Base-by-base conservation (phyloP, 2,888 invertebrate genomes). In the Cosmia trapezina region DNA sequence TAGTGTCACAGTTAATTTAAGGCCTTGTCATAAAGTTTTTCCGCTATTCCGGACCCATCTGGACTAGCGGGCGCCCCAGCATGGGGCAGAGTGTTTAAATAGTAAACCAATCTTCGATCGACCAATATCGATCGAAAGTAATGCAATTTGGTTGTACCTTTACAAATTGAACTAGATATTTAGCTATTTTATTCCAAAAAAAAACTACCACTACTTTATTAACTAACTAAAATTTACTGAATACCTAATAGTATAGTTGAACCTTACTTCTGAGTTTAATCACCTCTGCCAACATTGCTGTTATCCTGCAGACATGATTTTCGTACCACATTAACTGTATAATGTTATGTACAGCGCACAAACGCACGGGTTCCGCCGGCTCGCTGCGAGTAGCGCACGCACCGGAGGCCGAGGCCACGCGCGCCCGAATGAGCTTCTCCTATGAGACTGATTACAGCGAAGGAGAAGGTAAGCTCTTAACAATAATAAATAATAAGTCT, bases 321-420 rank as follows among this genome's bases (percentile, higher is more conserved):
- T 19, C 45, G 28, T 54, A 41, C 17, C 7, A 37, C 12, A 56
- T 22, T 64, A 41, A 69, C 1, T n/a, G 22, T 70, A 28, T 57
- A 17, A 6, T 68, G 69, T 76, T 62, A 47, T 73, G 74, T 90
- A 76, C 85, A 98, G 98, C 98, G 7, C 98, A 98, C 91, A 97
- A 98, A 76, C 96, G 98, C 80, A 98, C 98, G 4, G 98, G 98
- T 5, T 98, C 98, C 28, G 97, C 98, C 19, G 98, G 98, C n/a
- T 97, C 97, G 11, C 78, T 94, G 65, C 89, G 89, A 2, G 84
- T 85, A 47, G 80, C 82, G 17, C 85, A 88, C n/a, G 79, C 85
- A 0, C 69, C 81, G 0, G 89, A 88, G 4, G 89, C 88, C 2
- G 89, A 89, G 3, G 64, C 84, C 4, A 73, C 84, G 96, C 97